Percentiles rank a stretch among this genome's conserved stretches.
Conservation (phyloP, 2,888 invertebrate species). For the Morpho achilles region DNA sequence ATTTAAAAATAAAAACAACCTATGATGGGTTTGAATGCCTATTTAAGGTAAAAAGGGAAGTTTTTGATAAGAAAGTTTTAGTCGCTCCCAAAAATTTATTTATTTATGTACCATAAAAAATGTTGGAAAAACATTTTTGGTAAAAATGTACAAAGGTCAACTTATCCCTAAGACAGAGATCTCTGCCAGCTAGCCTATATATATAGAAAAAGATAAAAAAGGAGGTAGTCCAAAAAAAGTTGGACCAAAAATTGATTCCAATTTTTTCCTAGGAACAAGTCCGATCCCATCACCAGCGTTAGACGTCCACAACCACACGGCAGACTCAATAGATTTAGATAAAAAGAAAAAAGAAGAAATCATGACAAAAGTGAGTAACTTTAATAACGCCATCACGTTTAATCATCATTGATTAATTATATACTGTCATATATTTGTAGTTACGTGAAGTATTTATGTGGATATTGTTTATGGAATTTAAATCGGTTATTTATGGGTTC, state of each 20-base stretch:
- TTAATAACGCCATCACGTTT: conserved; percentile 17
- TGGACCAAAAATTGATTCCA: neutral
- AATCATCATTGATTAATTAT: conserved; percentile 41
- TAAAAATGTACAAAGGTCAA: too few relatives aligned
- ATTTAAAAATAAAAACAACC: too few relatives aligned
- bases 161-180: too few relatives aligned
- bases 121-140: too few relatives aligned
- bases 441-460: conserved; percentile 57
- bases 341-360: conserved; percentile 84
- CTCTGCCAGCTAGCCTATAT: too few relatives aligned
- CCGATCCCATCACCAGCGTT: conserved; percentile 85
- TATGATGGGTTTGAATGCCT: too few relatives aligned
- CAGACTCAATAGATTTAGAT: conserved; percentile 85
- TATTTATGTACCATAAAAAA: too few relatives aligned
- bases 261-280: conserved; percentile 79
- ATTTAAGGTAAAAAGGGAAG: too few relatives aligned
- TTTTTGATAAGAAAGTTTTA: too few relatives aligned
- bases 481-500: conserved; percentile 54
- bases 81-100: too few relatives aligned
- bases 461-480: conserved; percentile 36
- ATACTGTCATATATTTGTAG: conserved; percentile 45
- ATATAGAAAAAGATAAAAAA: too few relatives aligned
- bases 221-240: neutral
- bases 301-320: conserved; percentile 87
- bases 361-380: conserved; percentile 71